Base-by-base conservation (phyloP, 2,113 vertebrate genomes). In the Gorsachius goisagi region DNA sequence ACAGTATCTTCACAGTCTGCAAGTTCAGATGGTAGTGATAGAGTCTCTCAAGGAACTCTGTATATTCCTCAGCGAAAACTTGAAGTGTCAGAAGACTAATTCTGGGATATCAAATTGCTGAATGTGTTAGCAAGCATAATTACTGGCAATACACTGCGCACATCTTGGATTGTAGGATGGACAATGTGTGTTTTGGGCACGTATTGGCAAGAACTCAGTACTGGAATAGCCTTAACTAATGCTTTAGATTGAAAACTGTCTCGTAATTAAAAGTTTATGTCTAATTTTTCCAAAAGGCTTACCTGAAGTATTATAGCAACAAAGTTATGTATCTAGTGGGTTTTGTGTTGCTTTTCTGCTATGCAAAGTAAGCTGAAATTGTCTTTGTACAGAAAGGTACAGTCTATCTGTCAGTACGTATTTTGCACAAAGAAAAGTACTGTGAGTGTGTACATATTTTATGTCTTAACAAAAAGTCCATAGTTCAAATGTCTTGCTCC, bases 1-100 rank as follows among this genome's bases (percentile, higher is more conserved):
- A 97, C 97, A 19, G 83, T 60, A 23, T 59, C 97, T 81, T 95
- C 98, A 3, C 93, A 94, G 1, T 97, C 98, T 52, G 53, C 96
- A 89, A 94, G 96, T 66, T 97, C 98, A 27, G 91, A 96, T 87
- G 85, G 96, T 73, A 69, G 93, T 2, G 63, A 92, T 41, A 95
- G 93, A 82, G 74, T 41, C 12, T 97, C 97, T 71, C 35, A 97
- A 85, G 98, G 97, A 95, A 95, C 95, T 23, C 91, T 98, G 20
- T 98, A 98, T 91, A 97, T 99, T 91, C 98, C 99, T 89, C 99
- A 99, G 93, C 97, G 99, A 91, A 99, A 99, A 97, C 98, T 99
- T 97, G 98, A 99, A 85, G 98, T 99, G 37, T 97, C 97, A 3
- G 98, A 99, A 79, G 98, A 99, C 74, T 97, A 93, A 86, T 97